A percentile compares a stretch with the other conserved stretches of the same genome.
phyloP scores from a whole-genome alignment of 92 coral and sea anemone genomes.

The Desmophyllum pertusum region DNA sequence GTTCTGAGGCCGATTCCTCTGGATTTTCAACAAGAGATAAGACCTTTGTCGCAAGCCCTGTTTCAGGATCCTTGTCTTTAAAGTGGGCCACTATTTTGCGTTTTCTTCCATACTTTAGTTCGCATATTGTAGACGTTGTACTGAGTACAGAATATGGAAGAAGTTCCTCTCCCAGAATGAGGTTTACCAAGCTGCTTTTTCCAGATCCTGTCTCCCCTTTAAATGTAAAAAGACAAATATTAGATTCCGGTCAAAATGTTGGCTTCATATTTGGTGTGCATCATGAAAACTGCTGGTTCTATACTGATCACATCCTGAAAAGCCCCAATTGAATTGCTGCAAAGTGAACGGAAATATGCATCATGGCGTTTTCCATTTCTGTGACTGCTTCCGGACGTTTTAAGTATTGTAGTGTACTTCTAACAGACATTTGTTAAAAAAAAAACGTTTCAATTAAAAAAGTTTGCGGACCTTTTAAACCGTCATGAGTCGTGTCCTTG shows the following conservation, averaged over 20 bases:
- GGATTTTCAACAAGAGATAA: neutral
- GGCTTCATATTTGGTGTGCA: no score
- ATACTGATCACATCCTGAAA: no score
- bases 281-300: neutral
- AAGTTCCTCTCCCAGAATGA: slow-evolving; percentile 3
- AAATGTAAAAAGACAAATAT: neutral
- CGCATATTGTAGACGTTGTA: slow-evolving; percentile 61
- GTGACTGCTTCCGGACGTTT: no score
- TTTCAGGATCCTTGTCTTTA: slow-evolving; percentile 30
- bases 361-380: no score
- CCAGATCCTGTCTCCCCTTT: slow-evolving; percentile 34
- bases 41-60: neutral
- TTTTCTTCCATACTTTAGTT: slow-evolving; percentile 35
- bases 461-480: no score
- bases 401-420: no score
- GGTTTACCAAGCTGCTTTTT: slow-evolving; percentile 1
- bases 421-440: no score
- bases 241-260: neutral
- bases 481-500: no score
- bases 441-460: no score
- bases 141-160: slow-evolving; percentile 51
- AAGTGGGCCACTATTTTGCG: slow-evolving; percentile 42
- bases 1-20: neutral
- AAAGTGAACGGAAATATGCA: no score
- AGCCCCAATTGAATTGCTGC: no score